A percentile compares a stretch with the other conserved stretches of the same genome.
Conservation (phyloP, 2,888 invertebrate genomes). For the Lasioglossum zephyrum region DNA sequence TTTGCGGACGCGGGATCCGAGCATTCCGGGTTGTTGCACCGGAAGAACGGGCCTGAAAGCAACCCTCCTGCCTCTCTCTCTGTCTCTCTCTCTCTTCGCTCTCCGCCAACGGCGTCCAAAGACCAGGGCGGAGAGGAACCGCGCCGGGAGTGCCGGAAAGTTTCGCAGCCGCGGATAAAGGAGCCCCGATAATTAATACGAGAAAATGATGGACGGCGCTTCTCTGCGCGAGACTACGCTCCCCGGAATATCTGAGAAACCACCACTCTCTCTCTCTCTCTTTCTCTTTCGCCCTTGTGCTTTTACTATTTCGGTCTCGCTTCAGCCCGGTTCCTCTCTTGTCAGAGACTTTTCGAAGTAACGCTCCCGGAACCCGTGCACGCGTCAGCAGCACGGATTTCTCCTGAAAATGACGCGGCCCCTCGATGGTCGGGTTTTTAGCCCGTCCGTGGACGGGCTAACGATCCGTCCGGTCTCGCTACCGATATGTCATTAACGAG, state of each 20-base stretch:
- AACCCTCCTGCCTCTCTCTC: neutral
- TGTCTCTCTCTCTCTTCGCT: neutral
- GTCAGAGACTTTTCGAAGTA: constrained; percentile 10
- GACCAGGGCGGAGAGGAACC: neutral
- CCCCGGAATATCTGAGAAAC: neutral
- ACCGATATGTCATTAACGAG: constrained; percentile 11
- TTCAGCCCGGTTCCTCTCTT: neutral
- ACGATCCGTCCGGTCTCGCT: neutral
- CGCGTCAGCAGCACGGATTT: neutral
- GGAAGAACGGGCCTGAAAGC: constrained; percentile 57
- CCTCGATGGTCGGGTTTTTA: too few species aligned
- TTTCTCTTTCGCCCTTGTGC: neutral
- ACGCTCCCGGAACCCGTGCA: neutral
- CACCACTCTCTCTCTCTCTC: neutral
- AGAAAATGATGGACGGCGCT: constrained; percentile 29
- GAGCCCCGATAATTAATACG: constrained; percentile 52
- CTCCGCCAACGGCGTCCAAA: neutral
- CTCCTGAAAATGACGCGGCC: neutral
- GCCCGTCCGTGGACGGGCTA: neutral
- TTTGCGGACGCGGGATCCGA: constrained; percentile 53
- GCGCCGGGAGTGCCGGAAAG: constrained; percentile 33
- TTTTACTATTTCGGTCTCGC: neutral
- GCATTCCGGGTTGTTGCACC: constrained; percentile 67
- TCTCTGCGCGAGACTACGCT: neutral
- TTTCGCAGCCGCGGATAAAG: constrained; percentile 43